Evolutionary conservation across 2,113 vertebrate species (phyloP).

Genomic region (Tenebrosternarchus preto): DNA sequence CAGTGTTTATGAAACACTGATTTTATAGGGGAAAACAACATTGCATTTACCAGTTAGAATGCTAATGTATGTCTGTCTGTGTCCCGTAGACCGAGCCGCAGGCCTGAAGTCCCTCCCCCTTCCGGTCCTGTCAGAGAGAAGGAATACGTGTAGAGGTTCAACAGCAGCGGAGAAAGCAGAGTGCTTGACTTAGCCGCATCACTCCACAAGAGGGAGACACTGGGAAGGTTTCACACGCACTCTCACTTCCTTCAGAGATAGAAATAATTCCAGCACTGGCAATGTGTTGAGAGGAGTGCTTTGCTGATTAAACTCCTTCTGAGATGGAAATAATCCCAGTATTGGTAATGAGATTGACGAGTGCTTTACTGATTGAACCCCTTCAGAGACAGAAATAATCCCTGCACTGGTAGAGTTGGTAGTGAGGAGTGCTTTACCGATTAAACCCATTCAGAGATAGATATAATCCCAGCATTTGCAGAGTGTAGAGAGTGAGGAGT

Average conservation of each 20-base stretch:
- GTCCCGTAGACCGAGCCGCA: conserved; percentile 7
- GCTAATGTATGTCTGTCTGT: background rate
- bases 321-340: background rate
- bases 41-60: no score
- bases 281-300: conserved; percentile 26
- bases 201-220: conserved; percentile 15
- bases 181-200: conserved; percentile 1
- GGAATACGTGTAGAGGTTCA: conserved; percentile 41
- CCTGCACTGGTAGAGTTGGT: conserved; percentile 13
- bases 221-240: conserved; percentile 23
- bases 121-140: conserved; percentile 36
- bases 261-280: background rate
- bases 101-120: conserved; percentile 31
- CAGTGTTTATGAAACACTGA: background rate
- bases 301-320: conserved; percentile 25
- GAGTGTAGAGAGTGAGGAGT: conserved; percentile 21
- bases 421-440: conserved; percentile 28
- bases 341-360: conserved; percentile 21
- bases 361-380: conserved; percentile 28
- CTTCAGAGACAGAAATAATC: conserved; percentile 5
- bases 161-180: background rate
- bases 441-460: conserved; percentile 19
- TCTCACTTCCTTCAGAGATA: conserved; percentile 18
- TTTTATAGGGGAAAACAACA: no score
- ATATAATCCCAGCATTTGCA: background rate